phyloP scores from a whole-genome alignment of 2,113 vertebrate genomes.

The Hippolais icterina region DNA sequence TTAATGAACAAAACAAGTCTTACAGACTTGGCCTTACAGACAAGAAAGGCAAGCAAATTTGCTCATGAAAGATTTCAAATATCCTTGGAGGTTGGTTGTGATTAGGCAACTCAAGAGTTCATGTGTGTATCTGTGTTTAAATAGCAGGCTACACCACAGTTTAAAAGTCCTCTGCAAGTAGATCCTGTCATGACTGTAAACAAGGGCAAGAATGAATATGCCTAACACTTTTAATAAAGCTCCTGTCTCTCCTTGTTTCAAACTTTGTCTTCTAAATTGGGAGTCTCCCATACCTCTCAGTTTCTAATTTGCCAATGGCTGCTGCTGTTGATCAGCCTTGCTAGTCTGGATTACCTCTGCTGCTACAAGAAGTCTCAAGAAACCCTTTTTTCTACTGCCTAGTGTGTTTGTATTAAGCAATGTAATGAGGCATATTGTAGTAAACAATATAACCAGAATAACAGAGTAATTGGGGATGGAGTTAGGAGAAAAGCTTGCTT shows the following conservation, averaged over 20 bases:
- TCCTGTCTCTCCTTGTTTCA: neutral
- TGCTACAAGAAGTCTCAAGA: neutral
- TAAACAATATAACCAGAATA: conserved; percentile 18
- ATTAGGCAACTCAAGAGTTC: neutral
- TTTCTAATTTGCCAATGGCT: neutral
- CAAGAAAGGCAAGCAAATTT: neutral
- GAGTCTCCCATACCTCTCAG: neutral
- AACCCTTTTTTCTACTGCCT: neutral
- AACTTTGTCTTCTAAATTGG: neutral
- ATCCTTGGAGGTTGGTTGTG: neutral
- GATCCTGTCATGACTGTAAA: neutral
- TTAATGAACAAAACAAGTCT: neutral
- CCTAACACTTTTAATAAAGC: neutral
- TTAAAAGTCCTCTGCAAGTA: neutral
- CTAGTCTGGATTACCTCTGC: neutral
- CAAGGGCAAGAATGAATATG: neutral
- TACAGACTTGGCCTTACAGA: neutral
- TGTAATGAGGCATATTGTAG: neutral
- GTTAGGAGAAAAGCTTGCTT: neutral
- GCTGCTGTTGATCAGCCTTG: neutral
- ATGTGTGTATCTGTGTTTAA: neutral
- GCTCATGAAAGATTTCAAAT: neutral
- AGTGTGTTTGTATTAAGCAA: conserved; percentile 1
- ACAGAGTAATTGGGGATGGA: neutral
- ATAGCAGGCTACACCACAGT: neutral